Base-by-base conservation (phyloP, 2,888 invertebrate species). In the Andrena camellia region DNA sequence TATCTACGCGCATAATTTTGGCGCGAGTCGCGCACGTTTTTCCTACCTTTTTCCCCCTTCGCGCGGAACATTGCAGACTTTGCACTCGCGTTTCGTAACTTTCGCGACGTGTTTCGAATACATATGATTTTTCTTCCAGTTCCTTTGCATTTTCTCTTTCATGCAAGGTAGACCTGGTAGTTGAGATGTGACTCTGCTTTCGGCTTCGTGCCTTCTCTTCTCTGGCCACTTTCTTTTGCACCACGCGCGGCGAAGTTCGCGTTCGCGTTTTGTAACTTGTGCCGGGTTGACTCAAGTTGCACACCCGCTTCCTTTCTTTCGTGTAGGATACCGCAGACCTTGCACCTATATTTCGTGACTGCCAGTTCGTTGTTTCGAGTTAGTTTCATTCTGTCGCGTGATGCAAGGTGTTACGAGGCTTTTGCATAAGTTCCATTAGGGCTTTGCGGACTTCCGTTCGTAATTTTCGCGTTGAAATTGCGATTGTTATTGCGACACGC, bases 51-150 rank as follows among this genome's bases (percentile, higher is more conserved):
- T 50, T 66, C 50, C 8, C 26, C 13, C 17, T 20, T 31, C 33
- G 52, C 35, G 62, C 2, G 23, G n/a, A 42, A 52, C 50, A n/a
- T n/a, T 10, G 62, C 20, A 73, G 64, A 60, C 77, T 64, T 77
- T 29, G 35, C 26, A 50, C 64, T 33, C 6, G 57, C 33, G 64
- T 77, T 72, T 72, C 72, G 77, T 59, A 72, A 72, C 59, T 35
- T 7, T 8, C 50, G 5, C 23, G 74, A 50, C n/a, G 26, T 50
- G 64, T 59, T 77, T 50, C 26, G 48, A 20, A 33, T 31, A 23
- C 42, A 52, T 62, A 7, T n/a, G 20, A 59, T 31, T 33, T 54
- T 68, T 31, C 29, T 23, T 31, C n/a, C 60, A n/a, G 31, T 68
- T n/a, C 17, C 20, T 29, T 42, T 59, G 33, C 50, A 20, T 69